A percentile compares a stretch with the other conserved stretches of the same genome.
Evolutionary conservation across 2,888 invertebrate species (phyloP).

Genomic region (Drosophila aldrichi): DNA sequence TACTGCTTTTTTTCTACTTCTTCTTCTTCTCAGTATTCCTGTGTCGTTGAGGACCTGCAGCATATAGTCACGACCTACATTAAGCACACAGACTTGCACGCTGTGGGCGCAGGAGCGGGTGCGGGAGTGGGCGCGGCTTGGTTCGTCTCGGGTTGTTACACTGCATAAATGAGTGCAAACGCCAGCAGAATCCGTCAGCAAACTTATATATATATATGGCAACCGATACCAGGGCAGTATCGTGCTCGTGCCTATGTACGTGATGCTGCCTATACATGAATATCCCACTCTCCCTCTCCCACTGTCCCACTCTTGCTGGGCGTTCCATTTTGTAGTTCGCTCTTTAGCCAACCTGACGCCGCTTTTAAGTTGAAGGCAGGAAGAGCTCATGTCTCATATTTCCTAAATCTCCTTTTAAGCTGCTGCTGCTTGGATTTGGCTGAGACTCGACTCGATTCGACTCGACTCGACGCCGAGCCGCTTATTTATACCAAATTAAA

Average conservation of each 20-base stretch:
- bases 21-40: neutral
- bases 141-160: constrained; percentile 18
- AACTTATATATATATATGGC: constrained; percentile 17
- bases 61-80: constrained; percentile 10
- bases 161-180: constrained; percentile 39
- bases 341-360: constrained; percentile 8
- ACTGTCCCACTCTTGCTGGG: neutral
- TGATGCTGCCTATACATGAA: constrained; percentile 4
- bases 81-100: constrained; percentile 9
- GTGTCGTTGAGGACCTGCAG: constrained; percentile 11
- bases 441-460: neutral
- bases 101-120: neutral
- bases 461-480: constrained; percentile 16
- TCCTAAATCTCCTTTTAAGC: constrained; percentile 32
- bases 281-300: neutral
- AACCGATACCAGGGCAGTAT: constrained; percentile 22
- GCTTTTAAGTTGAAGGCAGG: constrained; percentile 7
- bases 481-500: constrained; percentile 37
- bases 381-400: constrained; percentile 23
- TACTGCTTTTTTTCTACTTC: neutral
- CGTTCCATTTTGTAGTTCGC: constrained; percentile 22
- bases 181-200: constrained; percentile 40
- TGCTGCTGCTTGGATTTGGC: constrained; percentile 21
- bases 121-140: neutral
- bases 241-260: constrained; percentile 10